Base-by-base conservation (phyloP, 2,113 vertebrate genomes). In the Tenrec ecaudatus region DNA sequence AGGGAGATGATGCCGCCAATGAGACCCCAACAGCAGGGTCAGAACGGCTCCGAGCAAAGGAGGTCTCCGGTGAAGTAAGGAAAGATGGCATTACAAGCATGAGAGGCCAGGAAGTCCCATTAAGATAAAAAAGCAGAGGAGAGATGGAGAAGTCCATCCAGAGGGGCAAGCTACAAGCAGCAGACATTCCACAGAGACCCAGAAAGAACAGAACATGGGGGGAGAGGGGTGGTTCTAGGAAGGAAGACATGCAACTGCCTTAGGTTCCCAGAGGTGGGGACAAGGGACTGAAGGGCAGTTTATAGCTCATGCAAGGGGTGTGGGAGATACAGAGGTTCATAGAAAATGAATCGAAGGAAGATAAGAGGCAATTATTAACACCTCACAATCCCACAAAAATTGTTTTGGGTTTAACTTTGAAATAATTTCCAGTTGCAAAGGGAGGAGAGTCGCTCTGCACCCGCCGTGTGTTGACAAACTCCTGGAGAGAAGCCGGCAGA, bases 281-380 rank as follows among this genome's bases (percentile, higher is more conserved):
- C 14, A 81, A 22, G 7, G n/a, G 15, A 17, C 71, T 0, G 11
- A 53, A 43, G 10, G 80, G n/a, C 31, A 69, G 53, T 82, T 86
- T 38, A 66, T 10, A 53, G 38, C 53, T 33, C 38, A 60, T 86
- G 33, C 43, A 27, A 77, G 71, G n/a, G 33, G 2, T 77, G 1
- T 0, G 3, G n/a, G 78, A 86, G 68, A 86, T 33, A 43, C 31
- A 66, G 79, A 4, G 3, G 5, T 69, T 92, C 43, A 87, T 88
- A 88, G n/a, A 92, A 90, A 85, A 88, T 62, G 17, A 43, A 77
- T 64, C 33, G 62, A 80, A 81, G 60, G 3, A 68, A 94, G 82
- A 80, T 15, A 92, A 47, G 58, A 91, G 80, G 31, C 62, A 27
- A 80, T 36, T 12, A 66, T 66, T 75, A 88, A 92, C 40, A 76